Percentiles rank a stretch among this genome's conserved stretches.
Conservation (phyloP, 2,113 vertebrate species). For the Nycticorax nycticorax region DNA sequence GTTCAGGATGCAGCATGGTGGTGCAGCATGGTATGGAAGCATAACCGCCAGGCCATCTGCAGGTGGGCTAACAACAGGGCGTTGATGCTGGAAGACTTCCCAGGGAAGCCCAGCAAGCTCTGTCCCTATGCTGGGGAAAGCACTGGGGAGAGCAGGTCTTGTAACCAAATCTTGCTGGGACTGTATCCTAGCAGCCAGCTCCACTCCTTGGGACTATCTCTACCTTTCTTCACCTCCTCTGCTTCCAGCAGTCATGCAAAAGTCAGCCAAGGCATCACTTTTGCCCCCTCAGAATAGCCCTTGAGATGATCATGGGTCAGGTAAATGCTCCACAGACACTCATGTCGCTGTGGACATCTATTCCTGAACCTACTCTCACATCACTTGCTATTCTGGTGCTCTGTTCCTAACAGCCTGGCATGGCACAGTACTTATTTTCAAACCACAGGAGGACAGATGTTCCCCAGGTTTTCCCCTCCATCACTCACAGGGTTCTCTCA, state of each 20-base stretch:
- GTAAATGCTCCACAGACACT: not conserved
- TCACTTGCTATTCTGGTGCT: not conserved
- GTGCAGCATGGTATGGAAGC: not conserved
- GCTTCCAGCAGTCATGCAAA: not conserved
- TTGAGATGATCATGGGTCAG: not conserved
- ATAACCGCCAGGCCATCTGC: accelerated
- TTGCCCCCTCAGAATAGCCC: not conserved
- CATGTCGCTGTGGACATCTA: not conserved
- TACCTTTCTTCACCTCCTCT: not conserved
- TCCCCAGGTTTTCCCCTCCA: not conserved
- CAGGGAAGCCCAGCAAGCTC: not conserved
- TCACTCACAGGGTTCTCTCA: not conserved
- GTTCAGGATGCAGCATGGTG: not conserved
- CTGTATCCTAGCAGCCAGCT: not conserved
- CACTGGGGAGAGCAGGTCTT: not conserved
- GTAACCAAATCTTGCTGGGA: not conserved
- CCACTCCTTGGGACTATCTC: not conserved
- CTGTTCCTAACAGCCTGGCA: not conserved
- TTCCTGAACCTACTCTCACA: not conserved
- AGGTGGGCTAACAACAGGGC: not conserved
- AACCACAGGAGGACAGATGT: not conserved
- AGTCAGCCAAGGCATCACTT: not conserved
- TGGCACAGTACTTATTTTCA: not conserved
- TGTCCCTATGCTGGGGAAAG: not conserved
- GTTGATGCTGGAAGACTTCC: not conserved